These are phyloP conservation scores for Macaria notata DNA, from an alignment of 2,888 invertebrate species.

Conservation along the genomic window DNA sequence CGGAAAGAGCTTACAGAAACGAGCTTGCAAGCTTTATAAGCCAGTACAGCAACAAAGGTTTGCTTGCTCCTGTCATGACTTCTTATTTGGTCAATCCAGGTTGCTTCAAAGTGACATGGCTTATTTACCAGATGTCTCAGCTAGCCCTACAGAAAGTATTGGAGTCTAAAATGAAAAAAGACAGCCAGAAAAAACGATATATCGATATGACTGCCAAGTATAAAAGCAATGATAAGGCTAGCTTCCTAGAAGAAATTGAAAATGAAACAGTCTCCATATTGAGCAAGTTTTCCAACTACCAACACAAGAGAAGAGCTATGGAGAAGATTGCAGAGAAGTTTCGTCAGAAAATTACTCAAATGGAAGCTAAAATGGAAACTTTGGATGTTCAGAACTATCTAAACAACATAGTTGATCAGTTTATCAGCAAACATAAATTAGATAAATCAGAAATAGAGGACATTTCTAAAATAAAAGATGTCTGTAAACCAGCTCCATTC, in stretches of 20 bases:
- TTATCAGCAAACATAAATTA: conserved; percentile 41
- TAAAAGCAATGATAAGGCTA: conserved; percentile 46
- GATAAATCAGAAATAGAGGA: conserved; percentile 46
- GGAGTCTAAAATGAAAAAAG: conserved; percentile 48
- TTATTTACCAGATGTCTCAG: conserved; percentile 69
- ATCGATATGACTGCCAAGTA: conserved; percentile 55
- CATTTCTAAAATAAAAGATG: conserved; percentile 57
- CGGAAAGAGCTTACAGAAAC: conserved; percentile 63
- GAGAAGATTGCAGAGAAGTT: conserved; percentile 57
- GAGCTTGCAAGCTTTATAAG: conserved; percentile 61
- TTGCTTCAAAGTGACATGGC: conserved; percentile 65
- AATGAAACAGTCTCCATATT: conserved; percentile 47
- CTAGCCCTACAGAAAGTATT: conserved; percentile 60
- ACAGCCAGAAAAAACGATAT: conserved; percentile 51
- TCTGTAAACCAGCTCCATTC: conserved; percentile 44
- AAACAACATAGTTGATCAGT: conserved; percentile 56
- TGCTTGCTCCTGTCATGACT: conserved; percentile 65
- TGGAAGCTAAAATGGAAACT: conserved; percentile 47
- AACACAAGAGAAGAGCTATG: conserved; percentile 48
- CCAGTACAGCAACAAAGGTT: conserved; percentile 60
- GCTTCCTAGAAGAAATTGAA: conserved; percentile 52
- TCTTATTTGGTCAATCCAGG: conserved; percentile 75
- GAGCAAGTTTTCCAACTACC: conserved; percentile 53
- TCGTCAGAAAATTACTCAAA: conserved; percentile 51
- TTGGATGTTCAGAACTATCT: conserved; percentile 52